These are phyloP conservation scores for Etheostoma cragini DNA, from an alignment of 2,113 vertebrate genomes.

Conservation along the genomic window DNA sequence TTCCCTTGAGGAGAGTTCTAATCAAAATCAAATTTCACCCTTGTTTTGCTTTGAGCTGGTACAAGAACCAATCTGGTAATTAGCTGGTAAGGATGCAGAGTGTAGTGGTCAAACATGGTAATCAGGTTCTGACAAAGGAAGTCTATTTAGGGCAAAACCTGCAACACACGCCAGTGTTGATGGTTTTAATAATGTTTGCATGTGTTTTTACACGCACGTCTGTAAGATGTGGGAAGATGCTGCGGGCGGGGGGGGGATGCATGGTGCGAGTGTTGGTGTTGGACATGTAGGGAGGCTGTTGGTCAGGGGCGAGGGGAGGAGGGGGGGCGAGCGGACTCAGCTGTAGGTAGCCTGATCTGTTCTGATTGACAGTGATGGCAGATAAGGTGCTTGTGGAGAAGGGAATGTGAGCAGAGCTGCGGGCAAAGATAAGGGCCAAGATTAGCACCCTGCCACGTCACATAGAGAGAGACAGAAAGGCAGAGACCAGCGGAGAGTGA, in stretches of 20 bases:
- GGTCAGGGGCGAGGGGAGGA: slow-evolving; percentile 22
- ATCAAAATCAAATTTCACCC: slow-evolving; percentile 54
- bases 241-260: neutral
- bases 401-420: slow-evolving; percentile 80
- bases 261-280: slow-evolving; percentile 30
- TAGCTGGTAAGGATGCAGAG: slow-evolving; percentile 40
- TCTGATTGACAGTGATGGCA: slow-evolving; percentile 84
- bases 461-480: slow-evolving; percentile 43
- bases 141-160: neutral
- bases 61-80: slow-evolving; percentile 49
- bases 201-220: neutral
- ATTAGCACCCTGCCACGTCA: slow-evolving; percentile 78
- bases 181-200: neutral
- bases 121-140: slow-evolving; percentile 7
- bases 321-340: slow-evolving; percentile 62
- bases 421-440: slow-evolving; percentile 81
- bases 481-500: slow-evolving; percentile 58
- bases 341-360: slow-evolving; percentile 79
- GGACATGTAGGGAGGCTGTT: slow-evolving; percentile 38
- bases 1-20: slow-evolving; percentile 29
- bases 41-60: slow-evolving; percentile 48
- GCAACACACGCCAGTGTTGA: neutral
- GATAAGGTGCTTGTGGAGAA: slow-evolving; percentile 78
- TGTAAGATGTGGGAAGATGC: slow-evolving; percentile 8
- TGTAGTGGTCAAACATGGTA: slow-evolving; percentile 51